Evolutionary conservation across 2,113 vertebrate species (phyloP).

Genomic region (Catharus fuscescens): DNA sequence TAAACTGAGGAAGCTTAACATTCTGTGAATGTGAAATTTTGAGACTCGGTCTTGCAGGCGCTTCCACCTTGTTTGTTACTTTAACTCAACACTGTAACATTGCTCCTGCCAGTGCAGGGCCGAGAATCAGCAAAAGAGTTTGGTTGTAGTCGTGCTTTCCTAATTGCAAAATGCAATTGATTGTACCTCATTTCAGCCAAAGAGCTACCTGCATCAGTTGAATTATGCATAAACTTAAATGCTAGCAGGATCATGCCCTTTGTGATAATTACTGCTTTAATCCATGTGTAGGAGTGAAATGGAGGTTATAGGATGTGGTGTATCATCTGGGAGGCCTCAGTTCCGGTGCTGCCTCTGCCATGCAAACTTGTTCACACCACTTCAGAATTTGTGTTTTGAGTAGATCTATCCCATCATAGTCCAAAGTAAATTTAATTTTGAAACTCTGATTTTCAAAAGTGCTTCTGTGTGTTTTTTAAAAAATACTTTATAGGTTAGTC

Average conservation of each 20-base stretch:
- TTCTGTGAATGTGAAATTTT: neutral
- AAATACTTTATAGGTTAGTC: neutral
- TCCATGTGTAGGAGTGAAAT: neutral
- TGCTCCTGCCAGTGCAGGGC: neutral
- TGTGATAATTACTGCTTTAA: neutral
- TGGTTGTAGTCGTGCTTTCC: neutral
- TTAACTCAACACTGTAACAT: neutral
- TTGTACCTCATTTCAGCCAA: neutral
- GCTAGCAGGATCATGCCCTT: neutral
- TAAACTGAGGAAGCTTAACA: neutral
- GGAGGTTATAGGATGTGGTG: neutral
- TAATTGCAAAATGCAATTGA: neutral
- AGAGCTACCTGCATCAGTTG: neutral
- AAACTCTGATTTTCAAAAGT: neutral
- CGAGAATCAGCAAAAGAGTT: neutral
- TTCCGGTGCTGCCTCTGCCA: neutral
- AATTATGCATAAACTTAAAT: neutral
- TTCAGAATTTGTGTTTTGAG: neutral
- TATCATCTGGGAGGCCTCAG: neutral
- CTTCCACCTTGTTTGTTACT: neutral
- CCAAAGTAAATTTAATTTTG: neutral
- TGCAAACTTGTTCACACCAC: neutral
- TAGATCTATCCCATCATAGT: neutral
- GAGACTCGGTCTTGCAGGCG: fast-evolving
- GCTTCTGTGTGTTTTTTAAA: neutral